phyloP scores from a whole-genome alignment of 2,113 vertebrate genomes.

The Isichthys henryi region DNA sequence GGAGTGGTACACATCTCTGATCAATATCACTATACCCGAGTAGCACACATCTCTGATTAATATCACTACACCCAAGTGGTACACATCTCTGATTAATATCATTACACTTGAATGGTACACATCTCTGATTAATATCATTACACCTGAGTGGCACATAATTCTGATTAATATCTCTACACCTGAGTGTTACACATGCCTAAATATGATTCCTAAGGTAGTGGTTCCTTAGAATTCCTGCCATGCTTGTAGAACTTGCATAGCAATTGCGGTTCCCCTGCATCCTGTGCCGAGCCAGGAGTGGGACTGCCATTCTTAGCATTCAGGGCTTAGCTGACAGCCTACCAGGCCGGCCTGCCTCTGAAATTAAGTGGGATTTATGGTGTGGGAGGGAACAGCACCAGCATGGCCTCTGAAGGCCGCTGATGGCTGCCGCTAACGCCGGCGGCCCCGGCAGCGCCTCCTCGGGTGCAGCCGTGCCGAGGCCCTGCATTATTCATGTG shows the following conservation, averaged over 20 bases:
- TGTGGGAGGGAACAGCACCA: conserved; percentile 56
- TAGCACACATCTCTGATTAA: background rate
- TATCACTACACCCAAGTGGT: background rate
- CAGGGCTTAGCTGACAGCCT: conserved; percentile 48
- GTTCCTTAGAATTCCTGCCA: background rate
- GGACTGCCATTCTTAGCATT: conserved; percentile 50
- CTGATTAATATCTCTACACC: background rate
- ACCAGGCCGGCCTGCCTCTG: conserved; percentile 50
- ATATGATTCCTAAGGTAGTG: background rate
- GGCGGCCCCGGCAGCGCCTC: conserved; percentile 26
- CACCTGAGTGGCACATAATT: background rate
- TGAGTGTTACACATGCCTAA: background rate
- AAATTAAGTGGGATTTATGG: conserved; percentile 70
- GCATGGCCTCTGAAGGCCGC: conserved; percentile 49
- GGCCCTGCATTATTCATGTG: conserved; percentile 40
- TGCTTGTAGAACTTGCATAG: background rate
- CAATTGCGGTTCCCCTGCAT: background rate
- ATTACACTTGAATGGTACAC: background rate
- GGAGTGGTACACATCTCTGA: background rate
- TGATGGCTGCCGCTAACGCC: background rate
- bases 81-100: background rate
- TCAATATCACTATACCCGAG: background rate
- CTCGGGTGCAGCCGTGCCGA: conserved; percentile 31
- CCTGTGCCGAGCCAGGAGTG: background rate
- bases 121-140: background rate